A percentile compares a stretch with the other conserved stretches of the same genome.
phyloP scores from a whole-genome alignment of 2,888 invertebrate genomes.

The Monoplex corrugatus region DNA sequence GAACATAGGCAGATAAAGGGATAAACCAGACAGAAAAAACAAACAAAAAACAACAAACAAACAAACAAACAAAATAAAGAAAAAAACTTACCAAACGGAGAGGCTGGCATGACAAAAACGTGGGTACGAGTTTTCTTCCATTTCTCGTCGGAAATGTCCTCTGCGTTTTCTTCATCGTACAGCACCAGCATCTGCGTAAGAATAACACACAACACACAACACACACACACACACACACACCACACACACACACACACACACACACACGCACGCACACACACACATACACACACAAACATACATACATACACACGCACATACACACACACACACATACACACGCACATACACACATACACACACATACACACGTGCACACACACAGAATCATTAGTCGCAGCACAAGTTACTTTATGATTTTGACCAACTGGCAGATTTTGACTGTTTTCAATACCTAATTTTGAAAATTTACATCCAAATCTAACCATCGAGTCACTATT shows the following conservation, averaged over 20 bases:
- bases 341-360: neutral
- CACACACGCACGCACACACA: too few relatives aligned
- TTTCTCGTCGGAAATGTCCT: neutral
- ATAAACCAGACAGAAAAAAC: neutral
- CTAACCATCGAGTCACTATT: too few relatives aligned
- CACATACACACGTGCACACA: too few relatives aligned
- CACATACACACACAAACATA: too few relatives aligned
- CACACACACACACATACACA: slow-evolving; percentile 23
- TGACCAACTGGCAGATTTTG: too few relatives aligned
- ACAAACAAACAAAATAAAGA: neutral
- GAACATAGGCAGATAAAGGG: neutral
- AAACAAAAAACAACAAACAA: neutral
- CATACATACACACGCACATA: neutral
- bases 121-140: slow-evolving; percentile 3
- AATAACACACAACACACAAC: neutral
- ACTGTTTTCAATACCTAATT: too few relatives aligned
- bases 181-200: neutral
- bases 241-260: slow-evolving; percentile 13
- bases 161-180: slow-evolving; percentile 3
- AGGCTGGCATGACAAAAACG: slow-evolving; percentile 5
- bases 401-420: too few relatives aligned
- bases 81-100: neutral
- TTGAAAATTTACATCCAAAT: too few relatives aligned
- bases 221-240: too few relatives aligned
- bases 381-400: too few relatives aligned